Base-by-base conservation (phyloP, 2,113 vertebrate species). In the Piaya cayana region DNA sequence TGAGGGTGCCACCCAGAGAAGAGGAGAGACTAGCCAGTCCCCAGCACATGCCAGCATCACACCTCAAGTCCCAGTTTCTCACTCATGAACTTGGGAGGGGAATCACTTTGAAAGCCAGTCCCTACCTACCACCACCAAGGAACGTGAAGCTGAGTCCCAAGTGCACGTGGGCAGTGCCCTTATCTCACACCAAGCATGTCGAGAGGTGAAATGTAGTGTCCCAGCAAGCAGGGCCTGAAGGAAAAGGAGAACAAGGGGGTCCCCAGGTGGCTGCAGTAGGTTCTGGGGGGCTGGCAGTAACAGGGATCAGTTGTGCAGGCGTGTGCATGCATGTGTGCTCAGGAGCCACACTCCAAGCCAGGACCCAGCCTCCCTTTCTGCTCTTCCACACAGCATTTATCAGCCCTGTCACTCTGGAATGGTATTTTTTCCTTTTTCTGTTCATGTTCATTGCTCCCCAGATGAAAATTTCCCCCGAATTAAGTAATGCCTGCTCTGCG, bases 131-230 rank as follows among this genome's bases (percentile, higher is more conserved):
- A 14, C 34, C 1, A 4, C 32, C 15, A 42, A 60, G 43, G 72
- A 72, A 45, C 53, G 49, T 39, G 36, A 45, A 77, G 45, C 71
- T 5, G 6, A 60, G 45, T 53, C 53, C 17, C 2, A 25, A 42
- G 88, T 20, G 1, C 6, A 1, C 2, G 0, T 1, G 8, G 72
- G 72, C 64, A 91, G 32, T 1, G 6, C 63, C 63, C 49, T 42
- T 2, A 36, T 17, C n/a, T 17, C 39, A 42, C 13, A 45, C 32
- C 30, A 6, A 30, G 37, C 0, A 0, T 0, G 1, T 5, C 0
- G 4, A 17, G 39, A 39, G 27, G 36, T 6, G 49, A 74, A 34
- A 30, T 1, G 4, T 8, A 6, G 9, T 43, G 29, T 18, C 15
- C 65, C 42, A 36, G 26, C 1, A 14, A 80, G 58, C 13, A 26